phyloP scores from a whole-genome alignment of 2,888 invertebrate genomes.

The Holacanthella duospinosa region DNA sequence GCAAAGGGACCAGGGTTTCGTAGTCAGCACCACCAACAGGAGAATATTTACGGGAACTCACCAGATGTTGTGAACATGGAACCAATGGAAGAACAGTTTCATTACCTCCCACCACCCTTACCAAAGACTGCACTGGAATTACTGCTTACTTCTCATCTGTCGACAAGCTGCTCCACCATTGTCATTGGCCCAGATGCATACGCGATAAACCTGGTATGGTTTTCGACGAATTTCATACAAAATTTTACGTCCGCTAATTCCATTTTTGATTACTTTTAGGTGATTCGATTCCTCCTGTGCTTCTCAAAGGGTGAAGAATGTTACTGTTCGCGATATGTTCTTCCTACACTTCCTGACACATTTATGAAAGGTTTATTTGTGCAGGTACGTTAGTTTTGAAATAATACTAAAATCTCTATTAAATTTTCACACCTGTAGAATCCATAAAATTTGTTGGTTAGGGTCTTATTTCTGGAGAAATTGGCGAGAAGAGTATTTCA shows the following conservation, averaged over 20 bases:
- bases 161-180: conserved; percentile 31
- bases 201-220: conserved; percentile 32
- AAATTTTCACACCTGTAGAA: conserved; percentile 3
- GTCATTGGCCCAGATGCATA: conserved; percentile 31
- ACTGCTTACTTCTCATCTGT: conserved; percentile 30
- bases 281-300: conserved; percentile 35
- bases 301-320: conserved; percentile 32
- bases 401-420: not conserved
- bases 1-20: not conserved
- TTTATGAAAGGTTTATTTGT: conserved; percentile 37
- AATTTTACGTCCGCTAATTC: not conserved
- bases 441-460: conserved; percentile 10
- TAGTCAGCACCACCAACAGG: not conserved
- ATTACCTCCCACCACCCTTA: conserved; percentile 24
- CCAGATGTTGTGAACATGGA: not conserved
- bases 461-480: conserved; percentile 34
- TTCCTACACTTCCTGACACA: conserved; percentile 34
- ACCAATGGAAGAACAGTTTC: conserved; percentile 10
- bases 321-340: conserved; percentile 34
- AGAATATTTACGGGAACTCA: not conserved
- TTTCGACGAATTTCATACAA: not conserved
- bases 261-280: conserved; percentile 20
- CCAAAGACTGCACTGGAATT: conserved; percentile 21
- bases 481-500: conserved; percentile 34
- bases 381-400: conserved; percentile 20